phyloP scores from a whole-genome alignment of 1,140 invertebrate genomes.

The Aphaenogaster floridana region DNA sequence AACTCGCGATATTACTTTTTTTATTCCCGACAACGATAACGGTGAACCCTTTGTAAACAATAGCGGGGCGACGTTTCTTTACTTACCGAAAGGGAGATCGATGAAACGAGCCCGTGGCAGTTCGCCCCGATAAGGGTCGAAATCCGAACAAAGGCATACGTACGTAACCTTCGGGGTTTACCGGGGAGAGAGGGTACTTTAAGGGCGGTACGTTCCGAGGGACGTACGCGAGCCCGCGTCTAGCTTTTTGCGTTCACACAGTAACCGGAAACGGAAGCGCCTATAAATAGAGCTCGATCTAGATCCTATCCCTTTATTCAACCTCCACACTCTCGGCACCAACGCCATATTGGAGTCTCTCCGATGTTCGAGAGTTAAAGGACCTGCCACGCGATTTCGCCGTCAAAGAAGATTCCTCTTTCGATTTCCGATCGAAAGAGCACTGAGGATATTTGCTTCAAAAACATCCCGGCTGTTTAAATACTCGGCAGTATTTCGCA shows the following conservation, averaged over 20 bases:
- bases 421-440: neutral
- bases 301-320: slow-evolving; percentile 59
- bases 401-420: slow-evolving; percentile 35
- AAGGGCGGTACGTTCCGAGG: slow-evolving; percentile 33
- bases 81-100: slow-evolving; percentile 64
- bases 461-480: slow-evolving; percentile 46
- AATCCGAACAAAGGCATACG: slow-evolving; percentile 49
- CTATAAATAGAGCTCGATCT: slow-evolving; percentile 47
- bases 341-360: slow-evolving; percentile 13
- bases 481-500: neutral
- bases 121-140: slow-evolving; percentile 77
- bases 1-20: slow-evolving; percentile 69
- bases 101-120: slow-evolving; percentile 70
- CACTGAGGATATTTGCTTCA: slow-evolving; percentile 40
- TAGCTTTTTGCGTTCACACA: slow-evolving; percentile 38
- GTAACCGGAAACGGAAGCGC: slow-evolving; percentile 56
- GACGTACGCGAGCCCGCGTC: neutral
- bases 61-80: slow-evolving; percentile 66
- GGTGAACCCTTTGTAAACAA: slow-evolving; percentile 66
- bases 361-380: slow-evolving; percentile 56
- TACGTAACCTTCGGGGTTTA: slow-evolving; percentile 66
- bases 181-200: slow-evolving; percentile 49
- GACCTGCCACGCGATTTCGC: slow-evolving; percentile 32
- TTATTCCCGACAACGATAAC: slow-evolving; percentile 69
- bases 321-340: neutral